These are phyloP conservation scores for Adelosebastes latens DNA, from an alignment of 2,797 vertebrate genomes.

Conservation along the genomic window DNA sequence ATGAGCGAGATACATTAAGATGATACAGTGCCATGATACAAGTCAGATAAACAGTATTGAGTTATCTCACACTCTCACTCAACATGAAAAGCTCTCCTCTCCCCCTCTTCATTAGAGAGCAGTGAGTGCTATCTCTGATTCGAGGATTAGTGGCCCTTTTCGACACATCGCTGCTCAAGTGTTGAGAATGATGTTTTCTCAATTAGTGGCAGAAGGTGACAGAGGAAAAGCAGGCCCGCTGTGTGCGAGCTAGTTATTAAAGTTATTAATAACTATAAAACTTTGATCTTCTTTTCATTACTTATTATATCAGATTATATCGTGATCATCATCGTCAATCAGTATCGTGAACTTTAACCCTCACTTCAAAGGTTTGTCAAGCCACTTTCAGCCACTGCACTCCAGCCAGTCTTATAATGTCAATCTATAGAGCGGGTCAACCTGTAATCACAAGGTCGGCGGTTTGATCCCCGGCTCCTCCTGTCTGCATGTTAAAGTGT, in stretches of 20 bases:
- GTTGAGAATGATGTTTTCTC: slow-evolving; percentile 38
- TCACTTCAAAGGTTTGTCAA: not conserved
- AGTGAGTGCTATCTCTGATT: slow-evolving; percentile 59
- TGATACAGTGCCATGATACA: not conserved
- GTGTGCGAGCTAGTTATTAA: not conserved
- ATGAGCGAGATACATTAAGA: not conserved
- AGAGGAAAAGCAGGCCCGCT: not conserved
- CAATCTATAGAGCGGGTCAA: fast-evolving
- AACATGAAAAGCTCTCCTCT: slow-evolving; percentile 45
- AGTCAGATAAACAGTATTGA: not conserved
- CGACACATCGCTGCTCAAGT: slow-evolving; percentile 44
- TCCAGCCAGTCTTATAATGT: not conserved
- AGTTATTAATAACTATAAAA: not conserved
- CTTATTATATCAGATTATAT: not conserved
- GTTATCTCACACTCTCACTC: slow-evolving; percentile 24
- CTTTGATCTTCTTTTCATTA: not conserved
- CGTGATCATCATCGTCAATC: not conserved
- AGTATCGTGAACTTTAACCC: not conserved
- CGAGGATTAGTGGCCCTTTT: slow-evolving; percentile 57
- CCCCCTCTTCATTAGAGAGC: slow-evolving; percentile 63
- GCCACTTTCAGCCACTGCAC: not conserved
- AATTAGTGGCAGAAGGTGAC: slow-evolving; percentile 32
- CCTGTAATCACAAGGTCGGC: too few relatives aligned
- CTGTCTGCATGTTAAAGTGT: too few relatives aligned
- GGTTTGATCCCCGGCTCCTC: too few relatives aligned